Evolutionary conservation across 1,140 invertebrate genomes (phyloP).

Genomic region (Drosophila burlai): DNA sequence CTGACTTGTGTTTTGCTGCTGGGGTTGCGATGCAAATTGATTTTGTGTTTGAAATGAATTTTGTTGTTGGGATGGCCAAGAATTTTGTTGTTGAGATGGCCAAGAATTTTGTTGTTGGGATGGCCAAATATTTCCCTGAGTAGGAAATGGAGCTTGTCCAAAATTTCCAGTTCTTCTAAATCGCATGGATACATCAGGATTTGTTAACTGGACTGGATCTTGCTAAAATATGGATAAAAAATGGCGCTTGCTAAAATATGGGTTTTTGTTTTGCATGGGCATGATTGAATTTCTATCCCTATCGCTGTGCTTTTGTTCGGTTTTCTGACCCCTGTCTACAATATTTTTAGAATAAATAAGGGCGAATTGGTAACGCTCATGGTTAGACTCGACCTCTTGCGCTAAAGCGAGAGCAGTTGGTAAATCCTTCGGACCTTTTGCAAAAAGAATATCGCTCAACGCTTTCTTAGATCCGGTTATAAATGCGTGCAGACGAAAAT

Average conservation of each 20-base stretch:
- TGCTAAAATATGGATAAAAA: no score
- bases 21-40: neutral
- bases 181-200: no score
- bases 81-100: neutral
- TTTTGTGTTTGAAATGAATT: conserved; percentile 7
- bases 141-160: neutral
- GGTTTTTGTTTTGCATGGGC: neutral
- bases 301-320: conserved; percentile 1
- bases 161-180: no score
- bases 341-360: conserved; percentile 3
- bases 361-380: conserved; percentile 15
- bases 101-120: conserved; percentile 1
- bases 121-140: conserved; percentile 8
- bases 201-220: no score
- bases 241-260: no score
- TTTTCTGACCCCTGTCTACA: conserved; percentile 8
- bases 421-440: conserved; percentile 8
- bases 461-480: conserved; percentile 11
- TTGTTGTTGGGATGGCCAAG: neutral
- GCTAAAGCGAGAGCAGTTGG: conserved; percentile 16
- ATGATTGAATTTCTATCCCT: conserved; percentile 1
- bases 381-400: conserved; percentile 16
- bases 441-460: conserved; percentile 18
- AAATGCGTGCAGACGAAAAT: no score
- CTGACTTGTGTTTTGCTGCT: conserved; percentile 1